Evolutionary conservation across 2,888 invertebrate genomes (phyloP), one percentile per base, ranked within the genome.

Genomic region (Eupelmus urozonus): DNA sequence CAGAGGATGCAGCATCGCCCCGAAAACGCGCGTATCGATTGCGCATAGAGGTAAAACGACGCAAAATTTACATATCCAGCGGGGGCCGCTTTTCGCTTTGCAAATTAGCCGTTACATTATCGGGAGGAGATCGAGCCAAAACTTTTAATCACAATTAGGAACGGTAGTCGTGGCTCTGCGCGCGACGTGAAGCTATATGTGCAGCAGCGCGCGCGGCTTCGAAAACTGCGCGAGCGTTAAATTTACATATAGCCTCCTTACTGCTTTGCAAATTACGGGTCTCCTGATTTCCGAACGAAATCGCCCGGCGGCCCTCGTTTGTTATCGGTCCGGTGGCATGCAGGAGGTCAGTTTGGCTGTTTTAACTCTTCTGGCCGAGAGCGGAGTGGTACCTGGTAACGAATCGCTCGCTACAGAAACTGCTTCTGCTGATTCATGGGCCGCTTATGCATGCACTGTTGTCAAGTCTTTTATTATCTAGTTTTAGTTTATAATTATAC

Each of bases 61-160:
- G n/a, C 0, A 18, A 51, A 66, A 59, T 66, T 74, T 66, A n/a
- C 74, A 74, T 62, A 23, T 3, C 27, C 65, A 2, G 27, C n/a
- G 4, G 9, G 27, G 9, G 25, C 45, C 45, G 7, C 16, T 51
- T 18, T 16, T 2, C 13, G 42, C 29, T 60, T 63, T 42, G 60
- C 23, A 55, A 72, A 72, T 72, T 42, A 55, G 25, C 51, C 57
- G 40, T 55, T 67, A 66, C 63, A n/a, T n/a, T n/a, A n/a, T n/a
- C n/a, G n/a, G n/a, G n/a, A n/a, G n/a, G n/a, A 45, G n/a, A 67
- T 49, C 13, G 60, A 25, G 60, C 11, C 45, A 23, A 45, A 76
- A 76, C 62, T 69, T 76, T 76, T 69, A 76, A 69, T 76, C 62
- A 29, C 45, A 76, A 76, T 76, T 69, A 76, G 53, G 29, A 27